These are phyloP conservation scores for Pelobates cultripes DNA, from an alignment of 2,797 vertebrate genomes.

Conservation along the genomic window DNA sequence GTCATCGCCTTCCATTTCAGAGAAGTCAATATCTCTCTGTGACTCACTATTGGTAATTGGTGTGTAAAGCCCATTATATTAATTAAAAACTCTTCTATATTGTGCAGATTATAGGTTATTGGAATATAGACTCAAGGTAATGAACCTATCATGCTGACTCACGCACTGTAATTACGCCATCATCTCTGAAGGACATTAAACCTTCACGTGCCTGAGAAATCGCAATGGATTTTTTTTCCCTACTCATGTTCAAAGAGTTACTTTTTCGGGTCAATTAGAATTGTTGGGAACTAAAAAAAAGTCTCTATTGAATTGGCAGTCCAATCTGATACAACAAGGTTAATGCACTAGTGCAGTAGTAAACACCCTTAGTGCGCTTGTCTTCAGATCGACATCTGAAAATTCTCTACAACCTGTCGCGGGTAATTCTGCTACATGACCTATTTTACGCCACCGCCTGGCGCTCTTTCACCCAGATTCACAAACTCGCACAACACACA, in stretches of 20 bases:
- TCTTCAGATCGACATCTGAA: too few species aligned
- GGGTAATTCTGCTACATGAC: too few species aligned
- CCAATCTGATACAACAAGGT: too few species aligned
- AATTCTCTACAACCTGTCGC: too few species aligned
- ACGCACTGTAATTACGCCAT: not conserved
- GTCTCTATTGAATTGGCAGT: too few species aligned
- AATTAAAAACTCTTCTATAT: conserved; percentile 6
- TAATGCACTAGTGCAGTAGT: too few species aligned
- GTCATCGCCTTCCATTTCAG: too few species aligned
- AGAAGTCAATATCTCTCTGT: not conserved
- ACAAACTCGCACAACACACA: too few species aligned
- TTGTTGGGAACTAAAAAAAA: too few species aligned
- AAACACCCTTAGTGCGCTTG: too few species aligned
- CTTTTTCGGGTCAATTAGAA: not conserved
- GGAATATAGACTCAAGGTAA: not conserved
- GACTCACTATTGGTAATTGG: not conserved
- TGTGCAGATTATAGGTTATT: not conserved
- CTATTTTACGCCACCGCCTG: too few species aligned
- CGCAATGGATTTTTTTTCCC: not conserved
- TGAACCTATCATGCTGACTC: not conserved
- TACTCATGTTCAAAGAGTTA: not conserved
- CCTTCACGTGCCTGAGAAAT: not conserved
- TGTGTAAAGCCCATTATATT: not conserved
- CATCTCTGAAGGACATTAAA: not conserved
- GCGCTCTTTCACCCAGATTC: too few species aligned